phyloP scores from a whole-genome alignment of 1,140 invertebrate genomes.

The Archegozetes longisetosus region DNA sequence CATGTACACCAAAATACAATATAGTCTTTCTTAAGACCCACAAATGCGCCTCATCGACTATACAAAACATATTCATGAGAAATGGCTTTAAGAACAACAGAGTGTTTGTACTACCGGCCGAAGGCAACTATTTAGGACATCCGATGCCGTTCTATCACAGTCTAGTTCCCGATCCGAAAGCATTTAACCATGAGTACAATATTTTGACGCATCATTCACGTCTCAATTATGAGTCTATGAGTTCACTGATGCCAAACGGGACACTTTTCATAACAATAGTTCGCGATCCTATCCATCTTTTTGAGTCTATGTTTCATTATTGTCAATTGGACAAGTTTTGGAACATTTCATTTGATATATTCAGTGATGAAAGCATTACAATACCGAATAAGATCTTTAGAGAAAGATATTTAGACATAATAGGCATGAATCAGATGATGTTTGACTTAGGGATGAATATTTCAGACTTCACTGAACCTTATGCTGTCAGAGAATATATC shows the following conservation, averaged over 20 bases:
- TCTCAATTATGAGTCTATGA: constrained; percentile 20
- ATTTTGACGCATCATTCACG: constrained; percentile 24
- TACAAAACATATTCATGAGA: constrained; percentile 35
- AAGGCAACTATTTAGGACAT: constrained; percentile 30
- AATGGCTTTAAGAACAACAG: constrained; percentile 27
- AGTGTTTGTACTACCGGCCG: constrained; percentile 29
- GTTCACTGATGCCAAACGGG: constrained; percentile 23
- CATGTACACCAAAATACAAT: constrained; percentile 20
- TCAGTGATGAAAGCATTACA: not conserved
- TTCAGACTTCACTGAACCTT: constrained; percentile 15
- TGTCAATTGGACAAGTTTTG: constrained; percentile 21
- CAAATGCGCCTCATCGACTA: constrained; percentile 35
- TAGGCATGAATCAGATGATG: constrained; percentile 26
- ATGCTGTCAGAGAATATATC: constrained; percentile 14
- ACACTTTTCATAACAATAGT: constrained; percentile 26
- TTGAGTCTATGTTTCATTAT: constrained; percentile 25
- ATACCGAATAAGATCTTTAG: constrained; percentile 2
- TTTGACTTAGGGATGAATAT: constrained; percentile 24
- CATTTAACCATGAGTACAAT: constrained; percentile 19
- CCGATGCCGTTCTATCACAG: constrained; percentile 19
- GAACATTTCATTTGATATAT: constrained; percentile 5
- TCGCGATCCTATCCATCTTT: constrained; percentile 24
- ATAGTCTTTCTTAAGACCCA: constrained; percentile 33
- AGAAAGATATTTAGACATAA: not conserved
- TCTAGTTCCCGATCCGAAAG: constrained; percentile 19